These are phyloP conservation scores for Parambassis ranga DNA, from an alignment of 2,797 vertebrate species.

Conservation along the genomic window DNA sequence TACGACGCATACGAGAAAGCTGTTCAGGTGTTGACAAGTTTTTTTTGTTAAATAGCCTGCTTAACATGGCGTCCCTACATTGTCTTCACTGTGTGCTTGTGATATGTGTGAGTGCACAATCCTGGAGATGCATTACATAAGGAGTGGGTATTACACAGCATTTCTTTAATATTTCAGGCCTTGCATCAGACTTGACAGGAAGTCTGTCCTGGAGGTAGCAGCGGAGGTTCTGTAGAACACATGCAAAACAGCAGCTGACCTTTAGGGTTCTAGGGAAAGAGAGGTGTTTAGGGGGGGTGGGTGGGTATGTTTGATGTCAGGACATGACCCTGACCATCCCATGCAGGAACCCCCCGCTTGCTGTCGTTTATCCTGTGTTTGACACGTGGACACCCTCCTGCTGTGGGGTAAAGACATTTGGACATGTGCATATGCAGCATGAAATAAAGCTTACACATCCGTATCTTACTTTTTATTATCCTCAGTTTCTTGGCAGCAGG, in stretches of 20 bases:
- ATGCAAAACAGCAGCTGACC: conserved; percentile 51
- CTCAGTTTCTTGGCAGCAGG: too few species aligned
- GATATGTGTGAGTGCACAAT: conserved; percentile 1
- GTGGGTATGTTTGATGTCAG: conserved; percentile 36
- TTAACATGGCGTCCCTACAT: background rate
- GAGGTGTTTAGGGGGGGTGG: conserved; percentile 17
- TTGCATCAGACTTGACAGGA: conserved; percentile 67
- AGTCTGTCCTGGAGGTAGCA: conserved; percentile 8
- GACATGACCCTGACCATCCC: conserved; percentile 41
- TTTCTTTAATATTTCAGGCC: conserved; percentile 70
- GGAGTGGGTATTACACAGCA: conserved; percentile 31
- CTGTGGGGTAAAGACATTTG: conserved; percentile 11
- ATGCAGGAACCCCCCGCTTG: conserved; percentile 3
- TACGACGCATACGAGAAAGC: background rate
- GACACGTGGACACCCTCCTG: conserved; percentile 21
- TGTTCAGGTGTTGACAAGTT: conserved; percentile 25
- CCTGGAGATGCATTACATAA: conserved; percentile 43
- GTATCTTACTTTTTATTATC: too few species aligned
- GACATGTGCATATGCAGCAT: conserved; percentile 6
- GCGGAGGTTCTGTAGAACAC: background rate
- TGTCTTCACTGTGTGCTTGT: background rate
- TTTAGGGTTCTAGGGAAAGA: too few species aligned
- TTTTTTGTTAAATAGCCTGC: conserved; percentile 8
- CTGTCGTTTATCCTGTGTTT: conserved; percentile 47
- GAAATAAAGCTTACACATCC: background rate